Evolutionary conservation across 2,113 vertebrate species (phyloP), one percentile per base, ranked within the genome.

Genomic region (Prinia subflava): DNA sequence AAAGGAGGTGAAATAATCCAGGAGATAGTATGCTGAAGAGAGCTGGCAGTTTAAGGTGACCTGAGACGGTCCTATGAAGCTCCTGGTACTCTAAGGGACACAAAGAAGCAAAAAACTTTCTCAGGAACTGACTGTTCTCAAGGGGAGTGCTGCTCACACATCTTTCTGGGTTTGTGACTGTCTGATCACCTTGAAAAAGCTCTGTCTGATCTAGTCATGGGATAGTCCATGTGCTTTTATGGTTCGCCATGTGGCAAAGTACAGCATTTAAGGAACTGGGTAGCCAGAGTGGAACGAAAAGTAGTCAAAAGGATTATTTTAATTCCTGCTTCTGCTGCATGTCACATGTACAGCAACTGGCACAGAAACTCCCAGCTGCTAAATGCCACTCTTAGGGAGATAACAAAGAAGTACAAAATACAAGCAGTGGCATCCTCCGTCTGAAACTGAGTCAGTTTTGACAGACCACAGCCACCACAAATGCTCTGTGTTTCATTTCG

Each of bases 361-460:
- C 37, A 46, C 37, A 42, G n/a, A 49, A 53, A n/a, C 21, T 65
- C 18, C 19, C 41, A 69, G 57, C 50, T 76, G 56, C 49, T 35
- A 81, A 57, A 52, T 37, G 24, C 42, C 24, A 33, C 60, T 71
- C 47, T 57, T 23, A 41, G 25, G 46, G 37, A 37, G 59, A 53
- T 27, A 71, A 30, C 3, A 31, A 85, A 63, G 1, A 9, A 74
- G 52, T 9, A 76, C 2, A 2, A 88, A 91, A 69, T 9, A 46
- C 67, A 71, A 94, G 78, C 28, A 37, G 25, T 14, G 7, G 28
- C 81, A 39, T 73, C n/a, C 11, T 90, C 50, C 1, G 1, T n/a
- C 2, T 0, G 5, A 76, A 62, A 53, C 11, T 42, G 47, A 44
- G 53, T 0, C 1, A 62, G 35, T 35, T 39, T 39, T 1, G 2